A percentile compares a stretch with the other conserved stretches of the same genome.
Evolutionary conservation across 2,113 vertebrate species (phyloP).

Genomic region (Piliocolobus tephrosceles): DNA sequence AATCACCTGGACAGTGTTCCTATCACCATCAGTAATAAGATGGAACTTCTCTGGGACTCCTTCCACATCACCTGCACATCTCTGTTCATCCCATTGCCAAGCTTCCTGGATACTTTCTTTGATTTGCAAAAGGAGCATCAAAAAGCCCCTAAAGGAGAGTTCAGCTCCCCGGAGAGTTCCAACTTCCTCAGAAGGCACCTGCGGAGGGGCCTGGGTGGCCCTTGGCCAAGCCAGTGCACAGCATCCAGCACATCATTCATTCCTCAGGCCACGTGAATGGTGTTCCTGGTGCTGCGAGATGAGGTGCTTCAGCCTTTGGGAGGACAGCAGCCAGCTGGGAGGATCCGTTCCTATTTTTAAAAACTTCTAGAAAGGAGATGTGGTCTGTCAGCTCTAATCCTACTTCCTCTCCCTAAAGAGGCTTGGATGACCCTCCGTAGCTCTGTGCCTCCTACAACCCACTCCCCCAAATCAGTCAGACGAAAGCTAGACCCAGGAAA

Average conservation of each 20-base stretch:
- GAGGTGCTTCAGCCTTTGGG: neutral
- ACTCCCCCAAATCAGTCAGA: neutral
- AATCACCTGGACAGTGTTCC: neutral
- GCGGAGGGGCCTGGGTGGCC: neutral
- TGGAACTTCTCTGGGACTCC: neutral
- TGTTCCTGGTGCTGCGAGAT: neutral
- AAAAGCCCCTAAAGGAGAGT: neutral
- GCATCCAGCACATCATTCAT: neutral
- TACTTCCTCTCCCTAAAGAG: neutral
- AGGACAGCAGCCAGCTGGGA: neutral
- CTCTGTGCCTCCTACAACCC: neutral
- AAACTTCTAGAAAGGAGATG: constrained; percentile 55
- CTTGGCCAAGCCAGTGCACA: neutral
- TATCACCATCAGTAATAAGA: neutral
- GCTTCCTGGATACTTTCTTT: neutral
- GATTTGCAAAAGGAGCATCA: neutral
- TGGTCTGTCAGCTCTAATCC: neutral
- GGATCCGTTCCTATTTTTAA: neutral
- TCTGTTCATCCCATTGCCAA: neutral
- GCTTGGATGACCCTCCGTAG: neutral
- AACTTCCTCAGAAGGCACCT: neutral
- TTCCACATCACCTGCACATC: neutral
- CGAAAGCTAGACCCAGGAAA: neutral
- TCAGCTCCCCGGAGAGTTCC: neutral
- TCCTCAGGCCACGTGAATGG: neutral